Evolutionary conservation across 1,140 invertebrate genomes (phyloP), one percentile per base, ranked within the genome.

Genomic region (Elymnias hypermnestra): DNA sequence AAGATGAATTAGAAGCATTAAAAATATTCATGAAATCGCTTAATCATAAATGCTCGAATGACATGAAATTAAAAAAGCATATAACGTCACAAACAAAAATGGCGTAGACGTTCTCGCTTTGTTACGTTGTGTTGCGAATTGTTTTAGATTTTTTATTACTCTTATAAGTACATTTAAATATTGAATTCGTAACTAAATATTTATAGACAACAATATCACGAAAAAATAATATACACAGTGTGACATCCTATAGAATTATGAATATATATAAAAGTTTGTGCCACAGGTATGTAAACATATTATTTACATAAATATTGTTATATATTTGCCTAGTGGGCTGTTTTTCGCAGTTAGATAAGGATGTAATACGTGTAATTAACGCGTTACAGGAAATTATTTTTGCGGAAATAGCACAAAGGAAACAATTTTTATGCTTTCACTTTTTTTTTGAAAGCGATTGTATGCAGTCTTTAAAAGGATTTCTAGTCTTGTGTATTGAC

Each of bases 401-500:
- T 7, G 26, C 26, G 26, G 10, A 12, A 29, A 29, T 15, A 17
- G 31, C 4, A 17, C 7, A 2, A 33, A 33, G 31, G 15, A 33
- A 33, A 33, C 7, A 2, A 8, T 33, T 14, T 15, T 12, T 33
- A 10, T 33, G 15, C n/a, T 13, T 17, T 33, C 31, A 33, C 31
- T 33, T 33, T 33, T 10, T 10, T 10, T 33, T 33, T 8, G 6
- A 5, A 12, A 7, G 1, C 9, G 13, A 33, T 13, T 33, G 31
- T 15, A 17, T 33, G 31, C 14, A 17, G 18, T 3, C 31, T 17
- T 33, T 33, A 10, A 17, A 33, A 33, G 31, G 31, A 33, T 15
- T 33, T n/a, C 14, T 37, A 53, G 46, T 53, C 50, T 46, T 53
- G 25, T 21, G 21, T 21, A 41, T 35, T 53, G 50, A 53, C 19